Evolutionary conservation across 2,113 vertebrate species (phyloP), one percentile per base, ranked within the genome.

Genomic region (Erinaceus europaeus): DNA sequence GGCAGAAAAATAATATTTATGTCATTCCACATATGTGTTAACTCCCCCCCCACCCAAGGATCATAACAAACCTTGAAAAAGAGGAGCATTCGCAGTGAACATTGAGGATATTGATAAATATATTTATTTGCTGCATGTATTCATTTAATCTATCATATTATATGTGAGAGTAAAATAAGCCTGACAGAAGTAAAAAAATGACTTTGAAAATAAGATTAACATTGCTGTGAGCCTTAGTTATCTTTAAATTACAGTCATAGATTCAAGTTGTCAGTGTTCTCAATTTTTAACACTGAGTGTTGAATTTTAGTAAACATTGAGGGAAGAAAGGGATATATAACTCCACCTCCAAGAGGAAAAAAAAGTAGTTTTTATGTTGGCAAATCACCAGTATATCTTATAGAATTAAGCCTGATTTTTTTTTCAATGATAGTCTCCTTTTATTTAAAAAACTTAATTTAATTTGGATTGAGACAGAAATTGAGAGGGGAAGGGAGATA

Each of bases 101-200:
- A 84, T 10, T 65, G 34, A 86, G 15, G 72, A 82, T 3, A 36
- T 80, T 48, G 32, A 57, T 65, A 9, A 74, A 50, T 50, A 71
- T 88, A 73, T 9, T 46, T 20, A 74, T 2, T 9, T 53, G 42
- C 20, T 74, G 4, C 17, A 48, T 42, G 44, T 52, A 44, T 57
- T 38, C 27, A 77, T 55, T 48, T 67, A 84, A 18, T 27, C 48
- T 9, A 46, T 62, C 9, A 75, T 61, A 7, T 73, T 48, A 73
- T 44, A 68, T 85, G 55, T 90, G n/a, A 59, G 40, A 3, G 23
- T 73, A 25, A 50, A 52, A 57, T 68, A 93, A 61, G 21, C 38
- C 50, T 74, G 42, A 48, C 5, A 29, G 80, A 92, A 94, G 32
- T 85, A 76, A 91, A 84, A 76, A 91, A 84, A 78, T 71, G 23